phyloP scores from a whole-genome alignment of 2,113 vertebrate species.

The Chaenocephalus aceratus region DNA sequence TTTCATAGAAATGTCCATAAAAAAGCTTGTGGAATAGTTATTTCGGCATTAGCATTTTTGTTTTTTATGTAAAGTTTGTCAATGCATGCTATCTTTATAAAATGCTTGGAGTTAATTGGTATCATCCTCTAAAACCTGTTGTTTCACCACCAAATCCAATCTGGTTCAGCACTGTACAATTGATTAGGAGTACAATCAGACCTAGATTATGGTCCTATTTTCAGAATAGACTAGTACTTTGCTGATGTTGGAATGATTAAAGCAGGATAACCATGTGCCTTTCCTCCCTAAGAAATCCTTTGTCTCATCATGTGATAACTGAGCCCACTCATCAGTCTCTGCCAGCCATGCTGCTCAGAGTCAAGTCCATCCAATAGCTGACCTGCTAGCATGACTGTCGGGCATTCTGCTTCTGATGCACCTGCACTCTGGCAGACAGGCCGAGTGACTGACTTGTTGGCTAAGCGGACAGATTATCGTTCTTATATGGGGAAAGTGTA shows the following conservation, averaged over 20 bases:
- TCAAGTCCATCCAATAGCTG: constrained; percentile 54
- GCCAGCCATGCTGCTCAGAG: constrained; percentile 66
- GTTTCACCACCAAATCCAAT: not conserved
- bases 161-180: not conserved
- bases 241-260: not conserved
- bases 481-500: constrained; percentile 14
- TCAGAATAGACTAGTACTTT: not conserved
- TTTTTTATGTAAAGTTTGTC: not conserved
- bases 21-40: not conserved
- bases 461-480: constrained; percentile 35
- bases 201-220: not conserved
- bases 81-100: not conserved
- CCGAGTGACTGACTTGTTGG: constrained; percentile 31
- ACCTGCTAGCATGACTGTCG: constrained; percentile 29
- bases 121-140: not conserved
- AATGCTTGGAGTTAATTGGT: not conserved
- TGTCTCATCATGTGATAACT: constrained; percentile 59
- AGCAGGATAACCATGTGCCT: constrained; percentile 21
- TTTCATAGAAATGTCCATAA: not conserved
- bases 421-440: constrained; percentile 42
- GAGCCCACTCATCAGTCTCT: constrained; percentile 48
- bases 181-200: not conserved
- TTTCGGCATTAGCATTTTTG: not conserved
- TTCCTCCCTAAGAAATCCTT: constrained; percentile 38
- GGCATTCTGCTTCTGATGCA: constrained; percentile 36